Evolutionary conservation across 2,888 invertebrate species (phyloP), one percentile per base, ranked within the genome.

Genomic region (Antitype chi): DNA sequence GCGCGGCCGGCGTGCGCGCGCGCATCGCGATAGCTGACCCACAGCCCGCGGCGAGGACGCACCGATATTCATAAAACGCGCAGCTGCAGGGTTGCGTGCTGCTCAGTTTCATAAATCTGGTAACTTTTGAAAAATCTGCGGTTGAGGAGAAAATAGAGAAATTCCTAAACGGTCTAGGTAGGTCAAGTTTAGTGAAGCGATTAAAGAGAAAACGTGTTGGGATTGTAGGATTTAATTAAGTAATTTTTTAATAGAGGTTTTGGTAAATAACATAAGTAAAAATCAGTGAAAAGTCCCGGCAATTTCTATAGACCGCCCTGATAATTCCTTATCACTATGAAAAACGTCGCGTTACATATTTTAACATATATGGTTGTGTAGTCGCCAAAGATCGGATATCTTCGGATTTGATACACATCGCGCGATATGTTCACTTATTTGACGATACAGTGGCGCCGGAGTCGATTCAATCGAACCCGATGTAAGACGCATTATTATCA

Each of bases 41-140:
- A 90, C 87, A 91, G 92, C 92, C 91, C 78, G 80, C 88, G 92
- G 92, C 90, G 89, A 91, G 91, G 89, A 73, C 87, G 81, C 74
- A 43, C 74, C 74, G 60, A 82, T 74, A 79, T 79, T 84, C 83
- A 68, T 74, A 80, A 52, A 68, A 70, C 66, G 53, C 75, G 73
- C 76, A 13, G 43, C 64, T 47, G 43, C 28, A 85, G 70, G 82
- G 63, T 52, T 85, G 72, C 70, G 15, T 25, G 43, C 53, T 64
- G 78, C 11, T 38, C n/a, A 32, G 47, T 23, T 32, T 47, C 64
- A 76, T 76, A 59, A 53, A 53, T 64, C 76, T 76, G 64, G 32
- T 25, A 52, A 49, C 49, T 63, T 5, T 6, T 52, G 15, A 63
- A 53, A 47, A 38, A 55, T 81, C 25, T 38, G 49, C 6, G 32